Evolutionary conservation across 2,113 vertebrate genomes (phyloP).

Genomic region (Azemiops feae): DNA sequence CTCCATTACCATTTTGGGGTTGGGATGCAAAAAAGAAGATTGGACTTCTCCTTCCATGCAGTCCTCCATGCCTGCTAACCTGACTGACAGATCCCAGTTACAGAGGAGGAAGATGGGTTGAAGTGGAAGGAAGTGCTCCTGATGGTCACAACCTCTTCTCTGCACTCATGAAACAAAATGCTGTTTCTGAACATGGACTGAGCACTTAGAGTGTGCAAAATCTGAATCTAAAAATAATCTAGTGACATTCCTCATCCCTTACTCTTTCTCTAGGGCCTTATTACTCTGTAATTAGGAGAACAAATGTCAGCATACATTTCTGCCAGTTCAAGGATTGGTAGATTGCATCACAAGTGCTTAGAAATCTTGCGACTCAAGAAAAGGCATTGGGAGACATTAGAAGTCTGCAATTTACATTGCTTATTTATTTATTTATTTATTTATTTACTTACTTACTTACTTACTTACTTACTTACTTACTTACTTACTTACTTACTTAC

Average conservation of each 20-base stretch:
- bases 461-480: background rate
- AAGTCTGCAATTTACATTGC: background rate
- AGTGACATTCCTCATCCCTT: background rate
- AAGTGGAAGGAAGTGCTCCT: background rate
- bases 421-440: background rate
- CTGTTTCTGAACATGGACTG: background rate
- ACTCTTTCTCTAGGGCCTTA: background rate
- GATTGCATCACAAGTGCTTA: background rate
- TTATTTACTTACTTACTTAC: background rate
- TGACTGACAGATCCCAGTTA: background rate
- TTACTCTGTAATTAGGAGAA: background rate
- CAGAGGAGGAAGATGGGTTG: background rate
- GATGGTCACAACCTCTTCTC: background rate
- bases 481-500: background rate
- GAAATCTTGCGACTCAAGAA: background rate
- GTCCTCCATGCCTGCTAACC: background rate
- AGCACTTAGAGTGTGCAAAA: background rate
- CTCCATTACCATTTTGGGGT: background rate
- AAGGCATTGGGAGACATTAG: background rate
- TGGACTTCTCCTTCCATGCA: background rate
- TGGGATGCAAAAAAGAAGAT: background rate
- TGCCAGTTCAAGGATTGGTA: background rate
- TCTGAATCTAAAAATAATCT: background rate
- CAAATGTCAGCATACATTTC: background rate
- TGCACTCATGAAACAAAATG: background rate